These are phyloP conservation scores for Phymorhynchus buccinoides DNA, from an alignment of 1,140 invertebrate genomes.

Conservation along the genomic window DNA sequence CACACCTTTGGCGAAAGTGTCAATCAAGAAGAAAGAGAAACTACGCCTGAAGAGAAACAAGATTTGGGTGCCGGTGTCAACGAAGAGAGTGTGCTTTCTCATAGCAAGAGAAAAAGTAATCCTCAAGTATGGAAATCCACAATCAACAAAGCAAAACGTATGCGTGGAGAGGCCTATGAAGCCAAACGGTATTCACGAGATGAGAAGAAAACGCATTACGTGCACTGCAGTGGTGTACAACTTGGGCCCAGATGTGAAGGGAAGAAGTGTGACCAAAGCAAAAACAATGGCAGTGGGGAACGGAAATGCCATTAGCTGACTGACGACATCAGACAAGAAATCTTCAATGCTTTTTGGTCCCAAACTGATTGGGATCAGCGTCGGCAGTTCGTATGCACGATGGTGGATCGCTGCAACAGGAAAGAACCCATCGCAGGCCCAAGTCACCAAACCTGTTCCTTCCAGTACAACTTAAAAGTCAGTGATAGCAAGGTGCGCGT, in stretches of 20 bases:
- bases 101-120: too few species aligned
- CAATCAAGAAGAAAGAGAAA: too few species aligned
- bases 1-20: too few species aligned
- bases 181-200: neutral
- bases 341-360: neutral
- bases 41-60: too few species aligned
- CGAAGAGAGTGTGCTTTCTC: too few species aligned
- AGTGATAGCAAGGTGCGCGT: neutral
- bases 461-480: neutral
- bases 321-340: neutral
- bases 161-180: neutral
- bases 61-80: too few species aligned
- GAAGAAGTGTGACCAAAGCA: neutral
- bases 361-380: neutral
- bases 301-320: neutral
- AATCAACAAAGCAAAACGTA: neutral
- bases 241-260: neutral
- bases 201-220: neutral
- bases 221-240: neutral
- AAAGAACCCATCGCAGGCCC: neutral
- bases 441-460: neutral
- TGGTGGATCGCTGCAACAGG: neutral
- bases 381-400: neutral
- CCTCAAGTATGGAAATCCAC: too few species aligned
- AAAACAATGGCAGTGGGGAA: too few species aligned